Conservation (phyloP, 2,888 invertebrate species). For the Athripsodes cinereus region DNA sequence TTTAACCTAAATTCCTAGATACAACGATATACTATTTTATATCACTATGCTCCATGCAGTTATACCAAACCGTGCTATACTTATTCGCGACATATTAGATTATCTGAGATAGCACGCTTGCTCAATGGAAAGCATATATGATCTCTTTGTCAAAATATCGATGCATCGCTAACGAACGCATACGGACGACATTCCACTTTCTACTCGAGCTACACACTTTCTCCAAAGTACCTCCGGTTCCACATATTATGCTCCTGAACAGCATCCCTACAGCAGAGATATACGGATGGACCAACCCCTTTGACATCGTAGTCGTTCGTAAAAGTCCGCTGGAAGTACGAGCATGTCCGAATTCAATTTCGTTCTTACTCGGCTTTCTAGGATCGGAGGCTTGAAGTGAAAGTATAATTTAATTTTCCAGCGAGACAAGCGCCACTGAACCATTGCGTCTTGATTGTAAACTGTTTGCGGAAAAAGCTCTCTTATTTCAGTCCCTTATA, state of each 20-base stretch:
- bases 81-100: slow-evolving; percentile 6
- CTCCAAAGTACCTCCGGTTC: neutral
- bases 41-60: slow-evolving; percentile 4
- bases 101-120: neutral
- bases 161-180: neutral
- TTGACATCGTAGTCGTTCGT: slow-evolving; percentile 16
- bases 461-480: no score
- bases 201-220: neutral
- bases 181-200: neutral
- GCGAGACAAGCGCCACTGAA: no score
- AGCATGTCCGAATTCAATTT: neutral
- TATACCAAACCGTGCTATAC: slow-evolving; percentile 10
- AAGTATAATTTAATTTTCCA: no score
- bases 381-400: neutral
- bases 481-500: no score
- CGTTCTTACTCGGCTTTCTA: neutral
- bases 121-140: neutral
- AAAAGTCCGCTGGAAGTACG: slow-evolving; percentile 1
- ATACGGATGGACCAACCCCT: slow-evolving; percentile 22
- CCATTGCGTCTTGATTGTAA: no score
- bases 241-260: neutral
- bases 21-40: slow-evolving; percentile 15
- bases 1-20: slow-evolving; percentile 19
- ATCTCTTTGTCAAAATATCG: neutral
- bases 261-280: slow-evolving; percentile 16